Evolutionary conservation across 2,113 vertebrate species (phyloP).

Genomic region (Scalopus aquaticus): DNA sequence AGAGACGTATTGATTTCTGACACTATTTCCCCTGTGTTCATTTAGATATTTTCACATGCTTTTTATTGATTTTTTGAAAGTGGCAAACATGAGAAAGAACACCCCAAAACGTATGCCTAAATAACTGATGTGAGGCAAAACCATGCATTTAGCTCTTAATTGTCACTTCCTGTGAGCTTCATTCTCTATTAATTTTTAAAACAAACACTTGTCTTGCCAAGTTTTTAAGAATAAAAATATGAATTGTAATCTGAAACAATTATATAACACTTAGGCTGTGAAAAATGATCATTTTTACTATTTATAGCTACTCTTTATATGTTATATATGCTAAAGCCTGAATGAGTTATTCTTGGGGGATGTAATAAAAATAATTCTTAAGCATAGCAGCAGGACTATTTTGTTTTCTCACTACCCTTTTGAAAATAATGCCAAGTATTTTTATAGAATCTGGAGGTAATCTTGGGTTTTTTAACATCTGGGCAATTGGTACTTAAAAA

Average conservation of each 20-base stretch:
- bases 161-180: constrained; percentile 47
- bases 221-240: constrained; percentile 57
- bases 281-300: constrained; percentile 17
- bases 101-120: constrained; percentile 49
- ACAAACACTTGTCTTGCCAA: constrained; percentile 46
- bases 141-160: constrained; percentile 20
- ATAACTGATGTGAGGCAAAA: constrained; percentile 26
- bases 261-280: neutral
- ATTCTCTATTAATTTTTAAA: constrained; percentile 66
- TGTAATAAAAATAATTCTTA: constrained; percentile 35
- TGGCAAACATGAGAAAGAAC: constrained; percentile 74
- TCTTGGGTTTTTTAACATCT: neutral
- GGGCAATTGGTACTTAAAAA: neutral
- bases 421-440: constrained; percentile 1
- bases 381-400: neutral
- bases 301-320: constrained; percentile 25
- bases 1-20: constrained; percentile 85
- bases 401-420: neutral
- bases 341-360: constrained; percentile 11
- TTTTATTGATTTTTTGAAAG: constrained; percentile 79
- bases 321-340: neutral
- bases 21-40: constrained; percentile 82
- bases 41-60: constrained; percentile 83
- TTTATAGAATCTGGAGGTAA: neutral
- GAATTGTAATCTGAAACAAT: constrained; percentile 55